Percentiles rank a stretch among this genome's conserved stretches.
phyloP scores from a whole-genome alignment of 2,797 vertebrate species.

The Cynopterus sphinx region DNA sequence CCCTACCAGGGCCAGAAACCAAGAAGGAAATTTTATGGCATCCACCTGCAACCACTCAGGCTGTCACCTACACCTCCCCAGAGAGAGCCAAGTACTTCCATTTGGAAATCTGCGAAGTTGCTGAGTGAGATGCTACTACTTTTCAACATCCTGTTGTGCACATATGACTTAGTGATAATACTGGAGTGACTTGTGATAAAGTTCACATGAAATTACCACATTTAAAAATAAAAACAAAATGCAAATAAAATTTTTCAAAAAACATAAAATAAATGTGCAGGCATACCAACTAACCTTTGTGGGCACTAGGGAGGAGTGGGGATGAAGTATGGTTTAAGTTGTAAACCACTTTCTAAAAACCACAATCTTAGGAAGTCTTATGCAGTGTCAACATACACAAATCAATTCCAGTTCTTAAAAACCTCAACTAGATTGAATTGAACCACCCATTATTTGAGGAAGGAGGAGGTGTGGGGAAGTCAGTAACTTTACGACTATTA shows the following conservation, averaged over 20 bases:
- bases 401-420: not conserved
- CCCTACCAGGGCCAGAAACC: not conserved
- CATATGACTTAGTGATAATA: not conserved
- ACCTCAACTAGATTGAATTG: not conserved
- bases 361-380: not conserved
- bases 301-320: not conserved
- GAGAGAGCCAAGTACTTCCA: not conserved
- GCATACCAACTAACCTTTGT: not conserved
- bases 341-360: not conserved
- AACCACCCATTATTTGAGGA: not conserved
- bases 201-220: not conserved
- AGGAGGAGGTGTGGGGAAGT: not conserved
- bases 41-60: not conserved
- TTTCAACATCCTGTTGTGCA: not conserved
- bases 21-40: not conserved
- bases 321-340: not conserved
- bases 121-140: not conserved
- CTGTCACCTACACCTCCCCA: not conserved
- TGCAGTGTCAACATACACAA: not conserved
- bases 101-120: not conserved
- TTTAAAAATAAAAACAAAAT: conserved; percentile 19
- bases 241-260: conserved; percentile 15
- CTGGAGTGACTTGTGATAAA: not conserved
- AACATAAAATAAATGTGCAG: not conserved
- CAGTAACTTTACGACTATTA: not conserved